Evolutionary conservation across 2,797 vertebrate genomes (phyloP).

Genomic region (Manis javanica): DNA sequence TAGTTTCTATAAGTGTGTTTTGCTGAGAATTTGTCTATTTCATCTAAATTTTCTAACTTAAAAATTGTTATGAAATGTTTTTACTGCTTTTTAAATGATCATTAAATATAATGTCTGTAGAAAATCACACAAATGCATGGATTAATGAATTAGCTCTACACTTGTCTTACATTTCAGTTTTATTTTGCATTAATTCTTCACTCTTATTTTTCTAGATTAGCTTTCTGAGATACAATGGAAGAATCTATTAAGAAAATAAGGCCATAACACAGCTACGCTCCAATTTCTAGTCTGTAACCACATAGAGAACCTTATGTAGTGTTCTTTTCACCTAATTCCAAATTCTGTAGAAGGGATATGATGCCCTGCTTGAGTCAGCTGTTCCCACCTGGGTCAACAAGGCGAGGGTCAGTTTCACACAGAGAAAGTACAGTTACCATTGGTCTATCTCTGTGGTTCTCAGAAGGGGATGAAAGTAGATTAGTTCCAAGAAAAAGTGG

Average conservation of each 20-base stretch:
- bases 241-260: neutral
- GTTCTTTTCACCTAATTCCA: neutral
- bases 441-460: neutral
- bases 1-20: neutral
- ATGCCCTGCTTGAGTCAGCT: neutral
- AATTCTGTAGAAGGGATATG: neutral
- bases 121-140: neutral
- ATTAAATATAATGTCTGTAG: neutral
- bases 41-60: neutral
- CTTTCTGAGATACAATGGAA: neutral
- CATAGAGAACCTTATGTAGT: neutral
- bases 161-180: neutral
- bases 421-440: neutral
- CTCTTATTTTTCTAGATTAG: neutral
- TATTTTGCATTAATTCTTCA: neutral
- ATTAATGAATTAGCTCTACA: neutral
- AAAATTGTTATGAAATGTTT: neutral
- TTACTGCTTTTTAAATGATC: neutral
- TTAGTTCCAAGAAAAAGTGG: neutral
- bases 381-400: neutral
- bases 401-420: neutral
- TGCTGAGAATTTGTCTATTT: neutral
- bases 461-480: neutral
- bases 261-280: neutral
- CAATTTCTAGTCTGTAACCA: neutral